Base-by-base conservation (phyloP, 2,113 vertebrate species). In the Columba janthina region DNA sequence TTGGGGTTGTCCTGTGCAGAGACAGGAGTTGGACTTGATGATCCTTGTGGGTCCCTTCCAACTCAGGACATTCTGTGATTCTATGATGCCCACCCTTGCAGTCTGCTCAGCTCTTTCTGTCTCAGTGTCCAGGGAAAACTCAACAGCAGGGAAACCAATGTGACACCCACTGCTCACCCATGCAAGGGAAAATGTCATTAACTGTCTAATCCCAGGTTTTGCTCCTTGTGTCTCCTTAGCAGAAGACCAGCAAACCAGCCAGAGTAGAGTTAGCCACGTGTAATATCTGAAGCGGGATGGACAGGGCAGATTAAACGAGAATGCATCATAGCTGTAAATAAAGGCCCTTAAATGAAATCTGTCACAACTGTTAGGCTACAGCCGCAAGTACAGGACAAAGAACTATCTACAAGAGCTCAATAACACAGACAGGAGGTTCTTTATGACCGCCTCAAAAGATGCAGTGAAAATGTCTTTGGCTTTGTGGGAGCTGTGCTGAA, bases 331-430 rank as follows among this genome's bases (percentile, higher is more conserved):
- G 56, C 73, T 84, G 89, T 64, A 84, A 95, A 96, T 82, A 87
- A 94, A 81, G 61, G 65, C 14, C 51, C 8, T 77, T 46, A 70
- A 87, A 93, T 91, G 73, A 93, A 85, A 96, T 74, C 89, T 81
- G 81, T 75, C 93, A 69, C 81, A 85, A 69, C 80, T 67, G 60
- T 81, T 78, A 84, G 91, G 91, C 76, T 82, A 10, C 76, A 44
- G 80, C 72, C 6, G 4, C 80, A 62, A 79, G 73, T 62, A 40
- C 74, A 85, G 38, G 71, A 75, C 66, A 71, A 51, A 85, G 65
- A 84, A 95, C 74, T 93, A 60, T 42, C 73, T 89, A 1, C 17
- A 11, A 36, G 69, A 81, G 51, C 65, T 94, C 84, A 70, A 15
- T 71, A 89, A 77, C 2, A 4, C 16, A 5, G 67, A 15, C 65